Evolutionary conservation across 2,797 vertebrate genomes (phyloP).

Genomic region (Megaceryle alcyon): DNA sequence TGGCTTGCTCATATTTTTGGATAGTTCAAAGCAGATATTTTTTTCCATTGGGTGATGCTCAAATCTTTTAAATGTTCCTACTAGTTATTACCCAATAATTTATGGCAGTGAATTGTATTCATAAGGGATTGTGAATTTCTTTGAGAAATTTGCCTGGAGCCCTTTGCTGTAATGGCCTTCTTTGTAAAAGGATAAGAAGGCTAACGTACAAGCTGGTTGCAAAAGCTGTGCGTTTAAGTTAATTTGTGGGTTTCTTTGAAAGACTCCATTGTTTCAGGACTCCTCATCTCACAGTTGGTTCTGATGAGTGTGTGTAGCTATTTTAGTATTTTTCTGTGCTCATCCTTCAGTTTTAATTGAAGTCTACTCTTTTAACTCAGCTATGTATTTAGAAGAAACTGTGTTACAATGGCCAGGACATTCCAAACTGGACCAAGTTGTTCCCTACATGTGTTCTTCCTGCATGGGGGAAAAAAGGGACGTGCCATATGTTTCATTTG

Average conservation of each 20-base stretch:
- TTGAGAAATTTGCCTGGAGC: slow-evolving; percentile 43
- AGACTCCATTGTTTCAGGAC: slow-evolving; percentile 38
- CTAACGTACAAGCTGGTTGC: not conserved
- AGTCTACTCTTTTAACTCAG: not conserved
- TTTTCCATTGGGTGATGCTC: not conserved
- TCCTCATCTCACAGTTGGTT: slow-evolving; percentile 24
- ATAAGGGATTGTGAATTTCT: slow-evolving; percentile 36
- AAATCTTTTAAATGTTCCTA: slow-evolving; percentile 27
- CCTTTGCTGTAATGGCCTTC: slow-evolving; percentile 24
- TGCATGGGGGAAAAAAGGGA: not conserved
- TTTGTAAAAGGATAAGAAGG: slow-evolving; percentile 11
- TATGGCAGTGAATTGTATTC: slow-evolving; percentile 45
- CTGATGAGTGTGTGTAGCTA: not conserved
- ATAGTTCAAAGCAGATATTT: slow-evolving; percentile 63
- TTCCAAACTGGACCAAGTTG: slow-evolving; percentile 12
- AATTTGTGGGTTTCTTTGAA: not conserved
- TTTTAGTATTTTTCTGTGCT: not conserved
- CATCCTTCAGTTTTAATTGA: not conserved
- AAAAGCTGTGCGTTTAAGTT: slow-evolving; percentile 33
- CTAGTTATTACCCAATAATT: slow-evolving; percentile 43
- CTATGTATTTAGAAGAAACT: not conserved
- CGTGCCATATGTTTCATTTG: not conserved
- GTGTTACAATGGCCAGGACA: not conserved
- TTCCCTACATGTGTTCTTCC: not conserved
- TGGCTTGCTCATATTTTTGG: slow-evolving; percentile 71